Conservation (phyloP, 2,888 invertebrate genomes). For the Hyposoter dolosus region DNA sequence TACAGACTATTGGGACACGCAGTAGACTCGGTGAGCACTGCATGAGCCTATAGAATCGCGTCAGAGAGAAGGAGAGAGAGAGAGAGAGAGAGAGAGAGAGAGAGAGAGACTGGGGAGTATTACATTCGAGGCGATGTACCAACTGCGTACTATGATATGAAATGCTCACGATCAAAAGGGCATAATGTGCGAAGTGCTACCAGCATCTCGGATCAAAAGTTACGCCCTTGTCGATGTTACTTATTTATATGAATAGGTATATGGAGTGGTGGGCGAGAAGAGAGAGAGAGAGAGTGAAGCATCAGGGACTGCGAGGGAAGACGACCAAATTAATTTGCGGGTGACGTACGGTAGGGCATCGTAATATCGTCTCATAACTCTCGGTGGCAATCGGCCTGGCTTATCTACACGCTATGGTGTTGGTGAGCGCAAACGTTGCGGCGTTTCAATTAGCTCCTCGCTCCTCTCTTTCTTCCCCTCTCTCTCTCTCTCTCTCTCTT, state of each 20-base stretch:
- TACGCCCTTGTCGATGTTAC: slow-evolving; percentile 2
- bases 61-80: slow-evolving; percentile 41
- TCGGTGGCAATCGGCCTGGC: slow-evolving; percentile 80
- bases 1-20: not conserved
- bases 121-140: slow-evolving; percentile 44
- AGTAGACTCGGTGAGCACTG: slow-evolving; percentile 37
- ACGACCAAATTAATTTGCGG: slow-evolving; percentile 82
- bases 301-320: slow-evolving; percentile 67
- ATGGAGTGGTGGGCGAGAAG: not conserved
- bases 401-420: slow-evolving; percentile 81
- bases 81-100: slow-evolving; percentile 46
- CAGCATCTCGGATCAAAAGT: not conserved
- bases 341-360: slow-evolving; percentile 81
- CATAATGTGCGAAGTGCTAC: not conserved
- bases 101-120: slow-evolving; percentile 34
- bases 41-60: slow-evolving; percentile 29
- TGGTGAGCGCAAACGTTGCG: slow-evolving; percentile 60
- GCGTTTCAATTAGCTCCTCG: slow-evolving; percentile 82
- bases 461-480: slow-evolving; percentile 60
- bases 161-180: not conserved
- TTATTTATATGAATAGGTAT: not conserved
- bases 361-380: slow-evolving; percentile 84
- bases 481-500: slow-evolving; percentile 9
- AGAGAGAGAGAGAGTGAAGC: not conserved
- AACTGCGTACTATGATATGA: slow-evolving; percentile 6